Conservation (phyloP, 2,113 vertebrate species). For the Kryptolebias marmoratus region DNA sequence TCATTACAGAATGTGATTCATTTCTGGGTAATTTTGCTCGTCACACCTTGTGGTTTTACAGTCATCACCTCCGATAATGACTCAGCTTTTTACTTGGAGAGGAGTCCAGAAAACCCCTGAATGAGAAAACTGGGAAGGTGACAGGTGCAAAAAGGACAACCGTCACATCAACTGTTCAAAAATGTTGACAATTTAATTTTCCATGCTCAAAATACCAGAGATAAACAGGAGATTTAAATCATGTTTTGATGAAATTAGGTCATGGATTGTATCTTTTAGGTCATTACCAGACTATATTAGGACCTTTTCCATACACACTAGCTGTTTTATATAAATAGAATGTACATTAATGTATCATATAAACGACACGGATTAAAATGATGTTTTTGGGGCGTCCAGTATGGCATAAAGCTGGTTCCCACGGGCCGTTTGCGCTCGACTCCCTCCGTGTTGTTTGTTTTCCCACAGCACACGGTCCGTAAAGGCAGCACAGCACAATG, state of each 20-base stretch:
- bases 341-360: neutral
- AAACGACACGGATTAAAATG: neutral
- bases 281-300: too few species aligned
- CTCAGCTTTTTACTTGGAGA: neutral
- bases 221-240: too few species aligned
- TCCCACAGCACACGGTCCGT: constrained; percentile 23
- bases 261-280: too few species aligned
- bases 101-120: neutral
- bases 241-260: too few species aligned
- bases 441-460: neutral
- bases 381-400: neutral
- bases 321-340: neutral
- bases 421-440: neutral
- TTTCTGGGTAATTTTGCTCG: neutral
- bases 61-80: neutral
- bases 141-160: too few species aligned
- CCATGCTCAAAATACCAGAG: too few species aligned
- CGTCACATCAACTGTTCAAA: too few species aligned
- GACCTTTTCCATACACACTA: too few species aligned
- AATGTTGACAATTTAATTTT: too few species aligned
- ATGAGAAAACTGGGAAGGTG: neutral
- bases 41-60: neutral
- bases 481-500: constrained; percentile 46
- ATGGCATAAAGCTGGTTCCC: accelerated
- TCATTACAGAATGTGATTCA: neutral